These are phyloP conservation scores for Triplophysa bombifrons DNA, from an alignment of 2,797 vertebrate species.

Conservation along the genomic window DNA sequence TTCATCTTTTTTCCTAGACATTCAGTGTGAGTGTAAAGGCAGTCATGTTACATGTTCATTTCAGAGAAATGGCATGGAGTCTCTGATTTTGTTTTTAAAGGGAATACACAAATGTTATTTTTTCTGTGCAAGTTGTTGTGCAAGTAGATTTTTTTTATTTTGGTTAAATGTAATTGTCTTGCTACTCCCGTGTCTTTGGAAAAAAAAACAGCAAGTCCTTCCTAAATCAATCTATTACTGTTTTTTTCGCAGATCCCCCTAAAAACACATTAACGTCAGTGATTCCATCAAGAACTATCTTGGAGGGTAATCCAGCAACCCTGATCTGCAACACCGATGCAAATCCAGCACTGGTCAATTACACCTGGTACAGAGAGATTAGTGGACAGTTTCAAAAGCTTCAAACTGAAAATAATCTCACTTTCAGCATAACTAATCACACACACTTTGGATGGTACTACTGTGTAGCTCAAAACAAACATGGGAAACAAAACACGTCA, in stretches of 20 bases:
- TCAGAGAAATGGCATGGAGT: too few species aligned
- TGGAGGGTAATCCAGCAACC: constrained; percentile 9
- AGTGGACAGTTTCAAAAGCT: background rate
- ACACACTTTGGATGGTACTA: constrained; percentile 28
- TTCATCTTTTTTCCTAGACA: constrained; percentile 21
- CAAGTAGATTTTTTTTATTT: too few species aligned
- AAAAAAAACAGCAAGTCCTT: too few species aligned
- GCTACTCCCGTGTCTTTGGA: too few species aligned
- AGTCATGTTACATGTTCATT: background rate
- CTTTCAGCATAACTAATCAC: background rate
- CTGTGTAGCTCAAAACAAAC: constrained; percentile 44
- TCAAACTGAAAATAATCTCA: constrained; percentile 21
- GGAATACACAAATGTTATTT: too few species aligned
- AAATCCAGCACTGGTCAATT: constrained; percentile 5
- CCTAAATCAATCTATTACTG: background rate
- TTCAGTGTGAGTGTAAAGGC: constrained; percentile 2
- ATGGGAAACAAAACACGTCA: constrained; percentile 5
- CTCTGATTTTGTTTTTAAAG: too few species aligned
- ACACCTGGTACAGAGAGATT: constrained; percentile 39
- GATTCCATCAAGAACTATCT: background rate
- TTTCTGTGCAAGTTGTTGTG: too few species aligned
- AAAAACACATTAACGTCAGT: constrained; percentile 17
- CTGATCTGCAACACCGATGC: constrained; percentile 18
- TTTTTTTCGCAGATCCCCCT: background rate
- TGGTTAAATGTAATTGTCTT: too few species aligned